Conservation (phyloP, 2,888 invertebrate genomes). For the Anoplius nigerrimus region DNA sequence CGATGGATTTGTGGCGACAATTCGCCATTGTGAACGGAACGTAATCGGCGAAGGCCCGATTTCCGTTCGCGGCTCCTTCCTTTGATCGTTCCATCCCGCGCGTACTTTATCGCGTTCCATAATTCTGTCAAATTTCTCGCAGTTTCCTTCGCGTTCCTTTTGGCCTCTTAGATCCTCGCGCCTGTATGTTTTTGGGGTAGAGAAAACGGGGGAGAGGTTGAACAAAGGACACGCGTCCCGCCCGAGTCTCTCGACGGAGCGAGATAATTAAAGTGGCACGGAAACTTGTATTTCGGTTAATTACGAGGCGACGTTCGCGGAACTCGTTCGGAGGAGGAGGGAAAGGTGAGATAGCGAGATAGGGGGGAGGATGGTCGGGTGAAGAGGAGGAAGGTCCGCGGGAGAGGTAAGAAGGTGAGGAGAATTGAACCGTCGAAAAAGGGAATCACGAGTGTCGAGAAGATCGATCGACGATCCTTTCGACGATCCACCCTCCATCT, state of each 20-base stretch:
- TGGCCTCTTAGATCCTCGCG: too few species aligned
- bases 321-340: not conserved
- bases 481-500: constrained; percentile 49
- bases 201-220: too few species aligned
- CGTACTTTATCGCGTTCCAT: too few species aligned
- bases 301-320: not conserved
- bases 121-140: too few species aligned
- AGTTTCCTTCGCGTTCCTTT: too few species aligned
- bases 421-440: constrained; percentile 40
- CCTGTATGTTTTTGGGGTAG: too few species aligned
- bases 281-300: not conserved
- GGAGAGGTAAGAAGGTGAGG: constrained; percentile 4
- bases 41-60: not conserved
- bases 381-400: not conserved
- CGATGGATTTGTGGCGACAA: constrained; percentile 8
- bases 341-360: not conserved
- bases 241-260: too few species aligned
- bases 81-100: too few species aligned
- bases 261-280: too few species aligned
- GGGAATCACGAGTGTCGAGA: constrained; percentile 52
- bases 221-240: too few species aligned
- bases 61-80: too few species aligned
- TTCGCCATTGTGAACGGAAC: constrained; percentile 6
- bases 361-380: not conserved
- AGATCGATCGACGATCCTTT: constrained; percentile 60